phyloP scores from a whole-genome alignment of 2,797 vertebrate species.

The Chanos chanos region DNA sequence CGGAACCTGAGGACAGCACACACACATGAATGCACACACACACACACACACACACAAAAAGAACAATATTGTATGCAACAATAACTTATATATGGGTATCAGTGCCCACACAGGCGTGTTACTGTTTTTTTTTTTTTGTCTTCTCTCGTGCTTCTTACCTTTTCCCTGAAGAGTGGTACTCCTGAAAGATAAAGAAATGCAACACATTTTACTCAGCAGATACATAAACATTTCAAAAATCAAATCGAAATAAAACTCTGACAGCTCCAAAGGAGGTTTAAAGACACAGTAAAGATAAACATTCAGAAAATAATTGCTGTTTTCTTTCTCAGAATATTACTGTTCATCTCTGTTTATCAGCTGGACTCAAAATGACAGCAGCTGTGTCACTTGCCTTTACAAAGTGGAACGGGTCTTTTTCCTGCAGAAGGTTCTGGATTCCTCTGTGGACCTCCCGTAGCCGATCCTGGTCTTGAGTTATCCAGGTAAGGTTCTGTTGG shows the following conservation, averaged over 20 bases:
- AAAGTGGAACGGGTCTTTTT: slow-evolving; percentile 68
- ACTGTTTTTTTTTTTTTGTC: background rate
- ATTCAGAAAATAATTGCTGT: background rate
- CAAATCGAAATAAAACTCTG: too few species aligned
- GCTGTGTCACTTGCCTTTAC: slow-evolving; percentile 56
- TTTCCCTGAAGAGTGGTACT: slow-evolving; percentile 62
- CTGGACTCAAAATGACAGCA: too few species aligned
- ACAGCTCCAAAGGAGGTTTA: too few species aligned
- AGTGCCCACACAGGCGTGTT: background rate
- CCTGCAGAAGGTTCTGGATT: slow-evolving; percentile 58
- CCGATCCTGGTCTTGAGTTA: slow-evolving; percentile 61
- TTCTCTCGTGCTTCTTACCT: slow-evolving; percentile 53
- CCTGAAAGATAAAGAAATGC: slow-evolving; percentile 51
- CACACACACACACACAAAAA: background rate
- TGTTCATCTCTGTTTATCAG: too few species aligned
- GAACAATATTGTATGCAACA: background rate
- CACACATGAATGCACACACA: background rate
- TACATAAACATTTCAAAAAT: too few species aligned
- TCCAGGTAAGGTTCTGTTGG: slow-evolving; percentile 60
- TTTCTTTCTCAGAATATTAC: too few species aligned
- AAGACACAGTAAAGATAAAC: too few species aligned
- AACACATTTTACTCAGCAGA: too few species aligned
- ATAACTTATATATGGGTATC: background rate
- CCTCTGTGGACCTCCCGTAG: slow-evolving; percentile 60
- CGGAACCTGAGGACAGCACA: slow-evolving; percentile 51